Conservation (phyloP, 2,113 vertebrate genomes). For the Cyanoramphus novaezelandiae region DNA sequence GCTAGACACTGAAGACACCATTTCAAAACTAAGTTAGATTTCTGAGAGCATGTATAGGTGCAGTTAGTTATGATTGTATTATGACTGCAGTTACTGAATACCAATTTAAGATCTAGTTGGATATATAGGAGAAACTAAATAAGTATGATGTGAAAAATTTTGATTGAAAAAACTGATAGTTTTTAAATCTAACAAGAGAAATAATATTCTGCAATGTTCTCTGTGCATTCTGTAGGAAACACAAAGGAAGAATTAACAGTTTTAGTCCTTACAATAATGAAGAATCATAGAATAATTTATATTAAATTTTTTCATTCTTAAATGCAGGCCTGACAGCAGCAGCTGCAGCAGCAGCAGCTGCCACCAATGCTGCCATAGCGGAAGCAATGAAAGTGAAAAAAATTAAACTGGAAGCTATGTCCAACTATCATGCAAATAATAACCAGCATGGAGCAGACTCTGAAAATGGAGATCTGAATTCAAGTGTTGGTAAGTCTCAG, state of each 20-base stretch:
- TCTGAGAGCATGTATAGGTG: neutral
- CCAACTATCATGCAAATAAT: conserved; percentile 93
- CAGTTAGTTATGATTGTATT: neutral
- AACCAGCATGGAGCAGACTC: conserved; percentile 91
- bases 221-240: neutral
- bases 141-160: neutral
- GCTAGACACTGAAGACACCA: neutral
- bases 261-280: neutral
- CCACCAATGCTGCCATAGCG: conserved; percentile 96
- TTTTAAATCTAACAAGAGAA: neutral
- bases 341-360: conserved; percentile 91
- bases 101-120: neutral
- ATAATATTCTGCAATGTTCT: neutral
- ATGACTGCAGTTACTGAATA: neutral
- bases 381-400: conserved; percentile 99
- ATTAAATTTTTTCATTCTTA: conserved; percentile 60
- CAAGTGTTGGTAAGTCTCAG: conserved; percentile 88
- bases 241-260: neutral
- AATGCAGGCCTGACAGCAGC: conserved; percentile 93
- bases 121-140: neutral
- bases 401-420: conserved; percentile 99
- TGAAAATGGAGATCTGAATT: conserved; percentile 96
- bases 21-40: neutral
- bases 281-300: conserved; percentile 27
- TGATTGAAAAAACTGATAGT: neutral